These are phyloP conservation scores for Cyphomyrus discorhynchus DNA, from an alignment of 2,113 vertebrate species.

Conservation along the genomic window DNA sequence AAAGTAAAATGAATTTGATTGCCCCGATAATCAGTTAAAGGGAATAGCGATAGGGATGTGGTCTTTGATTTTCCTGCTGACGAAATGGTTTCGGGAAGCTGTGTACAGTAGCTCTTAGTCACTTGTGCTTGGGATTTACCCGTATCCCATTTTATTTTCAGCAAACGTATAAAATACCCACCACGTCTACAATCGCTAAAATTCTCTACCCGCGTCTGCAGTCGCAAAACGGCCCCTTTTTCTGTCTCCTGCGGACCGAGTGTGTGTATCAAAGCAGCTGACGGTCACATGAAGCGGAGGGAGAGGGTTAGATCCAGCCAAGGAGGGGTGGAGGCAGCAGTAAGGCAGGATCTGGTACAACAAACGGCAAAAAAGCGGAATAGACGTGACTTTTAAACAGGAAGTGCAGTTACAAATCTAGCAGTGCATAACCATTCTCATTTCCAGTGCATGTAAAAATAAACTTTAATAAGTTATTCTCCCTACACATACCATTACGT, in stretches of 20 bases:
- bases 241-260: conserved; percentile 24
- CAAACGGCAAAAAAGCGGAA: neutral
- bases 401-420: neutral
- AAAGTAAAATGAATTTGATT: neutral
- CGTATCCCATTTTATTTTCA: conserved; percentile 5
- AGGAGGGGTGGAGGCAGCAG: neutral
- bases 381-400: neutral
- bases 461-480: neutral
- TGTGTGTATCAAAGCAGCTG: conserved; percentile 56
- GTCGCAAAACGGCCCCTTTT: neutral
- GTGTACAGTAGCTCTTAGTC: conserved; percentile 9
- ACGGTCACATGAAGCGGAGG: conserved; percentile 64
- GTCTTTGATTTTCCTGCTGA: neutral
- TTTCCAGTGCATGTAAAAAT: neutral
- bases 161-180: neutral
- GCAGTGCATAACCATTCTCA: neutral
- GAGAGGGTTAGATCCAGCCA: conserved; percentile 17
- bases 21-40: neutral
- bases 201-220: neutral
- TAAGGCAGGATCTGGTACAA: neutral
- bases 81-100: neutral
- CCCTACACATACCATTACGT: neutral
- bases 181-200: neutral
- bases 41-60: neutral
- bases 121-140: neutral